Evolutionary conservation across 2,888 invertebrate genomes (phyloP), one percentile per base, ranked within the genome.

Genomic region (Shargacucullia verbasci): DNA sequence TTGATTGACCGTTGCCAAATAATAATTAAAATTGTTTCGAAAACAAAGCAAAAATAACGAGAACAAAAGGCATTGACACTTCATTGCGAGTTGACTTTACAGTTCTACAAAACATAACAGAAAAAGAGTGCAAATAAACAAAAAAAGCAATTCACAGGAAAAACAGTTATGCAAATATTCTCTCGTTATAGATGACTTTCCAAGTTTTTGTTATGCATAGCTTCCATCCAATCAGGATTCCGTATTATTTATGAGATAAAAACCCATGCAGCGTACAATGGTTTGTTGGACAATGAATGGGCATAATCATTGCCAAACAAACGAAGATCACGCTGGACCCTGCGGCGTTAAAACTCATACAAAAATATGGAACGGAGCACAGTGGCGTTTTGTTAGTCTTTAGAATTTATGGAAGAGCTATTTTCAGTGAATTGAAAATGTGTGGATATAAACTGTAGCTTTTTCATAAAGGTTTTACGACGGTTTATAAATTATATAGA

Each of bases 301-400:
- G 76, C 72, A 81, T 84, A 86, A 86, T 87, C 82, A 84, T 80
- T 76, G 66, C 77, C 77, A 73, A 73, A 83, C 82, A 84, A 87
- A 87, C 80, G 85, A 85, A 84, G 80, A 85, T 82, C 71, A 70
- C 64, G 47, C 57, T 59, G 68, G 56, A 54, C 77, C 83, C 65
- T 38, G 77, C 65, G 78, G 77, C 79, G 53, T 57, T 70, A 58
- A 75, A 64, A 67, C 71, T 79, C 65, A 73, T 59, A 71, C 61
- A 61, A 67, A 68, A 75, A 71, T 76, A 48, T 71, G 49, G 43
- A 15, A 34, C 44, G 15, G 35, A 29, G 39, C 53, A 66, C 50
- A 55, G 64, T 57, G n/a, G 59, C 61, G 68, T 47, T 53, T 60
- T 29, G 29, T 8, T 20, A 43, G 35, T 37, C 37, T 34, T 12